phyloP scores from a whole-genome alignment of 2,113 vertebrate species.

The Gobius niger region DNA sequence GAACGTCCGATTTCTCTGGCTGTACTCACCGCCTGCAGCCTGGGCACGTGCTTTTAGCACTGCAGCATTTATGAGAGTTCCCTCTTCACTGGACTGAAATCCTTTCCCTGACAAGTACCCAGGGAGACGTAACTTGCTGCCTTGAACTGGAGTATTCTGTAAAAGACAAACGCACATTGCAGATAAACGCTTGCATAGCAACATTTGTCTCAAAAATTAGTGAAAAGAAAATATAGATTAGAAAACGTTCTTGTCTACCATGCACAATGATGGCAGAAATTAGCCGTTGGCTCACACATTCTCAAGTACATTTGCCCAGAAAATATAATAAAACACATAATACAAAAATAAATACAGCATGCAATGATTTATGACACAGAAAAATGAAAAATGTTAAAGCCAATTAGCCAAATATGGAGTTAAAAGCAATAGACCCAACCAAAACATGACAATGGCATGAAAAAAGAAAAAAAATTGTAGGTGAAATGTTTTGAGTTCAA shows the following conservation, averaged over 20 bases:
- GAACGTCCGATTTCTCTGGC: not conserved
- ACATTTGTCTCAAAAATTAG: not conserved
- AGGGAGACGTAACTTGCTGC: slow-evolving; percentile 93
- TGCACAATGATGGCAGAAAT: too few relatives aligned
- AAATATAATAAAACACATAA: too few relatives aligned
- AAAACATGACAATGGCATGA: slow-evolving; percentile 40
- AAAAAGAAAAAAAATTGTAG: not conserved
- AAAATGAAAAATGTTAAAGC: not conserved
- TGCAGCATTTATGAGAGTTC: slow-evolving; percentile 85
- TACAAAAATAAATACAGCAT: slow-evolving; percentile 10
- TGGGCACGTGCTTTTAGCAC: slow-evolving; percentile 88
- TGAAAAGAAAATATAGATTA: not conserved
- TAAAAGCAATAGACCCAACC: slow-evolving; percentile 47
- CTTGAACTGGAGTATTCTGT: slow-evolving; percentile 90
- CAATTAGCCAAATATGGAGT: slow-evolving; percentile 3
- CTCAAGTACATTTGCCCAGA: too few relatives aligned
- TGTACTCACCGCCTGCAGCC: slow-evolving; percentile 79
- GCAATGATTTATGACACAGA: slow-evolving; percentile 7
- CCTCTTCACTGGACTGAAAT: slow-evolving; percentile 92
- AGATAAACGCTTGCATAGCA: not conserved
- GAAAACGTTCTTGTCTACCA: too few relatives aligned
- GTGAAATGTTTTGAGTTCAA: not conserved
- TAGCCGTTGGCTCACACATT: too few relatives aligned
- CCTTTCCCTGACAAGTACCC: slow-evolving; percentile 96
- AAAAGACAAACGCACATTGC: slow-evolving; percentile 6